Evolutionary conservation across 2,888 invertebrate species (phyloP).

Genomic region (Caenorhabditis macrosperma): DNA sequence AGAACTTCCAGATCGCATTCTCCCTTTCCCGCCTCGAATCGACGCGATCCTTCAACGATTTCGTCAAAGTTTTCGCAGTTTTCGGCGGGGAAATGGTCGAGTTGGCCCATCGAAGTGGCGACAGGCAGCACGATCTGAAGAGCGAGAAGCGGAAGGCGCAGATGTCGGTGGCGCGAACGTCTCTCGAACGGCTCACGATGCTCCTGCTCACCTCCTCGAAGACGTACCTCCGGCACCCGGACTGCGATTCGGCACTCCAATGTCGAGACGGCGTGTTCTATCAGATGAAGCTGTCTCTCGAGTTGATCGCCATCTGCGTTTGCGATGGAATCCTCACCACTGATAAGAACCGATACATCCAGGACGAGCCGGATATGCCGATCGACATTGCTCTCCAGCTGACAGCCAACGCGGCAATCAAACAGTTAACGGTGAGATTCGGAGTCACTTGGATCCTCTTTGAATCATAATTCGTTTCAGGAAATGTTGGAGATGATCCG

Average conservation of each 20-base stretch:
- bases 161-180: constrained; percentile 95
- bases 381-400: constrained; percentile 81
- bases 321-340: constrained; percentile 90
- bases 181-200: constrained; percentile 87
- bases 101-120: constrained; percentile 92
- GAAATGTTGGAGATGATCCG: constrained; percentile 90
- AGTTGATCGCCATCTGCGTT: constrained; percentile 96
- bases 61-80: constrained; percentile 97
- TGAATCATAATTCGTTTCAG: too few relatives aligned
- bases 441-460: too few relatives aligned
- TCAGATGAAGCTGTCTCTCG: constrained; percentile 93
- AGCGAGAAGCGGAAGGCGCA: constrained; percentile 95
- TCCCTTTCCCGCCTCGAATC: constrained; percentile 82
- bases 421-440: constrained; percentile 85
- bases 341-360: constrained; percentile 75
- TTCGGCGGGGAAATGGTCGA: constrained; percentile 99
- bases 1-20: constrained; percentile 80
- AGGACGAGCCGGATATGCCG: constrained; percentile 74
- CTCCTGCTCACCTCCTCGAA: constrained; percentile 97
- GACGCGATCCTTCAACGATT: constrained; percentile 87
- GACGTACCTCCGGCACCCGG: constrained; percentile 94
- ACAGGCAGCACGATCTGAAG: constrained; percentile 84
- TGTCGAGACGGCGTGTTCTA: constrained; percentile 98
- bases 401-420: constrained; percentile 87
- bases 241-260: constrained; percentile 92